Conservation (phyloP, 2,113 vertebrate genomes). For the Lepus americanus region DNA sequence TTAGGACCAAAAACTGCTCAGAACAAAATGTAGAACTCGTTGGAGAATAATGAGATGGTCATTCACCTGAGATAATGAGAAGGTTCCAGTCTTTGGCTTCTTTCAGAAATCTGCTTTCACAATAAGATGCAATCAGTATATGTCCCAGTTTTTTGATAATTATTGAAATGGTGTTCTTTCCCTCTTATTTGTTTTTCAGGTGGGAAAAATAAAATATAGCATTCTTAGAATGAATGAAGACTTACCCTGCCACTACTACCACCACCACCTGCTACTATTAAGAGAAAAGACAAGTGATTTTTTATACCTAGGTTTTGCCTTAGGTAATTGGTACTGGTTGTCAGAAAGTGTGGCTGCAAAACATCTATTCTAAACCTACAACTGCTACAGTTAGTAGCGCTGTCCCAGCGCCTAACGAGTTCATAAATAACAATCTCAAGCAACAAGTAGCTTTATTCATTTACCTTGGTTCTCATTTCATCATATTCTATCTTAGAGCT, state of each 20-base stretch:
- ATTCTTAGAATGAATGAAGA: background rate
- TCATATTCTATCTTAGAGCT: background rate
- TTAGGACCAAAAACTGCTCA: background rate
- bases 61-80: background rate
- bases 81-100: background rate
- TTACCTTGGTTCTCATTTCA: background rate
- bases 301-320: background rate
- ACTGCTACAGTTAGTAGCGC: background rate
- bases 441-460: background rate
- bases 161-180: conserved; percentile 2
- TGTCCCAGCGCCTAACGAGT: background rate
- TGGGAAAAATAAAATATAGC: background rate
- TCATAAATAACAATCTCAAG: background rate
- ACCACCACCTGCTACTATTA: background rate
- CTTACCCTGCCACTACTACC: background rate
- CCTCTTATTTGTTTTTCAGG: background rate
- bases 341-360: background rate
- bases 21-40: background rate
- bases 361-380: background rate
- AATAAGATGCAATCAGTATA: background rate
- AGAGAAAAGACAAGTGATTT: background rate
- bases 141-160: background rate
- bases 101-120: background rate
- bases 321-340: background rate
- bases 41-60: background rate